Evolutionary conservation across 1,140 invertebrate genomes (phyloP).

Genomic region (Saccostrea glomerata): DNA sequence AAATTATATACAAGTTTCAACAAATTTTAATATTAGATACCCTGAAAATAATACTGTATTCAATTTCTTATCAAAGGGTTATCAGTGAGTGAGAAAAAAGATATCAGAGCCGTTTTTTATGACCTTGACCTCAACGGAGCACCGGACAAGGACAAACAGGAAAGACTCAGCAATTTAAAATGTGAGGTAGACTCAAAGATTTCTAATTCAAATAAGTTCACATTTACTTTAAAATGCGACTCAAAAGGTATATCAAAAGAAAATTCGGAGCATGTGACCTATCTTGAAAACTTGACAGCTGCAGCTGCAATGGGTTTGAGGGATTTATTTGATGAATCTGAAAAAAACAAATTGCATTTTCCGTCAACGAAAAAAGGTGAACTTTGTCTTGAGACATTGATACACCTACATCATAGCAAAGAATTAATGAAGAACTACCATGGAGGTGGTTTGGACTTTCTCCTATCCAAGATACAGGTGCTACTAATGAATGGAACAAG

Average conservation of each 20-base stretch:
- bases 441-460: slow-evolving; percentile 47
- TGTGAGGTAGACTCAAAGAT: slow-evolving; percentile 2
- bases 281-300: slow-evolving; percentile 55
- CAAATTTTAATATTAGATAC: background rate
- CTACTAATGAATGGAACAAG: slow-evolving; percentile 53
- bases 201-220: slow-evolving; percentile 1
- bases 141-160: background rate
- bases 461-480: slow-evolving; percentile 54
- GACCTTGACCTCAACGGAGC: background rate
- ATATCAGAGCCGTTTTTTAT: background rate
- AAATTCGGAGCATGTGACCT: slow-evolving; percentile 40
- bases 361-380: background rate
- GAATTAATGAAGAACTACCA: slow-evolving; percentile 20
- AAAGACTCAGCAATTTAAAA: slow-evolving; percentile 19
- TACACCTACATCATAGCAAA: slow-evolving; percentile 58
- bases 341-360: slow-evolving; percentile 5
- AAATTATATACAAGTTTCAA: background rate
- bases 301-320: slow-evolving; percentile 40
- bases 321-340: slow-evolving; percentile 21
- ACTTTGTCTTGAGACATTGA: slow-evolving; percentile 51
- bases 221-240: background rate
- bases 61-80: background rate
- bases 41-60: background rate
- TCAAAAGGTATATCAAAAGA: background rate
- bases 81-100: background rate